Evolutionary conservation across 2,888 invertebrate species (phyloP).

Genomic region (Drosophila dives): DNA sequence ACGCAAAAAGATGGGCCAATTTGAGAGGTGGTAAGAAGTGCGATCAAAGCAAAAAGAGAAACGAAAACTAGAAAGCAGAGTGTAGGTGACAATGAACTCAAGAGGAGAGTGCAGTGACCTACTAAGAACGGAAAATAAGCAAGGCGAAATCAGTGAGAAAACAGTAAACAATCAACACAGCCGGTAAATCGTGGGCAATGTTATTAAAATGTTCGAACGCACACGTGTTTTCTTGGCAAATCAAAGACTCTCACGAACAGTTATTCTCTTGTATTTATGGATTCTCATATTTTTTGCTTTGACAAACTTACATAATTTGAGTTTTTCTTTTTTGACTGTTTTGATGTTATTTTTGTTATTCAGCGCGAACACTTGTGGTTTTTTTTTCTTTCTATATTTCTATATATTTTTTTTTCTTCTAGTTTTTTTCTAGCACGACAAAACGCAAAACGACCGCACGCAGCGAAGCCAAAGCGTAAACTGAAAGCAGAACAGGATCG

Average conservation of each 20-base stretch:
- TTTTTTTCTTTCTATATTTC: conserved; percentile 4
- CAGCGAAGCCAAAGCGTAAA: conserved; percentile 72
- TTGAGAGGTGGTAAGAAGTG: conserved; percentile 30
- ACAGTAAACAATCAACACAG: conserved; percentile 20
- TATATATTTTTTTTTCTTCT: conserved; percentile 5
- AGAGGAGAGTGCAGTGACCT: conserved; percentile 68
- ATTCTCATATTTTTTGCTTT: neutral
- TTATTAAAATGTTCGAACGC: conserved; percentile 21
- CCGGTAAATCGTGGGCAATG: conserved; percentile 37
- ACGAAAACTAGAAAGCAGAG: conserved; percentile 35
- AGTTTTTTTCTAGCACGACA: conserved; percentile 34
- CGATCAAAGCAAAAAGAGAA: conserved; percentile 49
- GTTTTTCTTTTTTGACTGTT: neutral
- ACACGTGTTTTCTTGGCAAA: conserved; percentile 45
- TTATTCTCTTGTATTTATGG: neutral
- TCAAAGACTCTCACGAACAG: conserved; percentile 21
- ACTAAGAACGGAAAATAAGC: conserved; percentile 35
- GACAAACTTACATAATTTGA: conserved; percentile 62
- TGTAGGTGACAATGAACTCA: conserved; percentile 73
- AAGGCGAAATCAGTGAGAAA: neutral
- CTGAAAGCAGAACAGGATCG: conserved; percentile 70
- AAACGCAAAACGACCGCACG: conserved; percentile 69
- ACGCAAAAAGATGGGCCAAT: conserved; percentile 11
- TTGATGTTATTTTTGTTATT: conserved; percentile 25
- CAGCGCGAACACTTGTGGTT: conserved; percentile 28